Conservation (phyloP, 1,140 invertebrate species). For the Vanessa atalanta region DNA sequence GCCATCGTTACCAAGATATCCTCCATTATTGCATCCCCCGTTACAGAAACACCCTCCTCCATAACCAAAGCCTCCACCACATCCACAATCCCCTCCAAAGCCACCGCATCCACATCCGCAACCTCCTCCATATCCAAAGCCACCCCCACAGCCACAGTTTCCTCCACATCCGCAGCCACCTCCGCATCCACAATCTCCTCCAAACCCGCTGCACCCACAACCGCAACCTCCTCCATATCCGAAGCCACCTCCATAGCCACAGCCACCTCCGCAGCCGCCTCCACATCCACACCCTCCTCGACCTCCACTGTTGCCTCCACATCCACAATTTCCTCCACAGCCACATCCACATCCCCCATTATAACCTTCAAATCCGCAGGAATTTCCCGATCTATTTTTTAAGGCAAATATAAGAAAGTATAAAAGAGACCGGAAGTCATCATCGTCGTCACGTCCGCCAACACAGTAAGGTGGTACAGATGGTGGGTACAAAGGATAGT, state of each 20-base stretch:
- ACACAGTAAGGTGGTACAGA: slow-evolving; percentile 41
- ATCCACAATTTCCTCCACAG: slow-evolving; percentile 25
- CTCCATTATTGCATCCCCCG: slow-evolving; percentile 15
- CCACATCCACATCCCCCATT: slow-evolving; percentile 22
- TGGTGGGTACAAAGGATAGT: slow-evolving; percentile 18
- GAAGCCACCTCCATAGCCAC: slow-evolving; percentile 31
- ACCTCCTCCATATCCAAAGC: slow-evolving; percentile 15
- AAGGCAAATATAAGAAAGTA: slow-evolving; percentile 56
- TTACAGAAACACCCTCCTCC: slow-evolving; percentile 15
- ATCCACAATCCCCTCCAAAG: slow-evolving; percentile 14
- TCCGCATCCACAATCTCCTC: slow-evolving; percentile 13
- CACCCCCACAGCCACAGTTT: slow-evolving; percentile 12
- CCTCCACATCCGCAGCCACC: slow-evolving; percentile 17
- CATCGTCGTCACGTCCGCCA: slow-evolving; percentile 40
- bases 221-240: slow-evolving; percentile 20
- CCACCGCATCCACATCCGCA: slow-evolving; percentile 11
- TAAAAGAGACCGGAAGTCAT: slow-evolving; percentile 49
- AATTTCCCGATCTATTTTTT: slow-evolving; percentile 34
- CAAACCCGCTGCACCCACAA: slow-evolving; percentile 27
- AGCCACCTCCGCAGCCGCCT: slow-evolving; percentile 13
- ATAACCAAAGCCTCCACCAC: slow-evolving; percentile 18
- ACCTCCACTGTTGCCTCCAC: slow-evolving; percentile 16
- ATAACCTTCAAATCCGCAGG: slow-evolving; percentile 22
- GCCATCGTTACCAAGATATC: neutral
- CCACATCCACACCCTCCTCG: slow-evolving; percentile 12